Base-by-base conservation (phyloP, 64 coral and sea anemone genomes). In the Hydrozoanthus tunicans region DNA sequence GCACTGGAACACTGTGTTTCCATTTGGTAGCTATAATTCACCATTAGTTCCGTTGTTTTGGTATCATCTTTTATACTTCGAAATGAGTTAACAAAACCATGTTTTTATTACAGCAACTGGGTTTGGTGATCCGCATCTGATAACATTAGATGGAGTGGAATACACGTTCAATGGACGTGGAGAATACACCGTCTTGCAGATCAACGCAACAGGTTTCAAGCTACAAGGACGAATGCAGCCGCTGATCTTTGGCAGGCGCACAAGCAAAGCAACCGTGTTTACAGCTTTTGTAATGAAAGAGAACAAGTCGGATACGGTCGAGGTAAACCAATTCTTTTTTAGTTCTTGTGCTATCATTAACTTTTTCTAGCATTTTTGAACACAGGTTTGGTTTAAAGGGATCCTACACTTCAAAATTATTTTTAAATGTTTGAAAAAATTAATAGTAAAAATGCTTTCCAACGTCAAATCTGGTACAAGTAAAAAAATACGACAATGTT, bases 191-290 rank as follows among this genome's bases (percentile, higher is more conserved):
- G 17, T 81, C 51, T 69, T 91, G 77, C 81, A 73, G 10, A 91
- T 81, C 25, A 80, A 79, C 55, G 14, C 53, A 13, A 81, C 67
- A 5, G 52, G 70, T 12, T 91, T 91, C 27, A 72, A 63, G 53
- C 79, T 91, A 17, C 90, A 91, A 91, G 90, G 77, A 70, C 77
- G 90, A 5, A 91, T 91, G 90, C 90, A 91, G 54, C 90, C 90
- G 56, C 67, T 91, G 62, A 81, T 14, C 64, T 15, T 20, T 8
- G 32, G 70, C 59, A 55, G 65, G 59, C 55, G 6, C 51, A 56
- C 73, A 54, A 80, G 77, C 13, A 76, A 67, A 4, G 90, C 77
- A 64, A 91, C 90, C 17, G 26, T 91, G 53, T 81, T 81, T 26
- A 91, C 60, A 66, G 90, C 90, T 4, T 91, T 91, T 62, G 90